Conservation (phyloP, 2,113 vertebrate genomes). For the Rhynchomys soricoides region DNA sequence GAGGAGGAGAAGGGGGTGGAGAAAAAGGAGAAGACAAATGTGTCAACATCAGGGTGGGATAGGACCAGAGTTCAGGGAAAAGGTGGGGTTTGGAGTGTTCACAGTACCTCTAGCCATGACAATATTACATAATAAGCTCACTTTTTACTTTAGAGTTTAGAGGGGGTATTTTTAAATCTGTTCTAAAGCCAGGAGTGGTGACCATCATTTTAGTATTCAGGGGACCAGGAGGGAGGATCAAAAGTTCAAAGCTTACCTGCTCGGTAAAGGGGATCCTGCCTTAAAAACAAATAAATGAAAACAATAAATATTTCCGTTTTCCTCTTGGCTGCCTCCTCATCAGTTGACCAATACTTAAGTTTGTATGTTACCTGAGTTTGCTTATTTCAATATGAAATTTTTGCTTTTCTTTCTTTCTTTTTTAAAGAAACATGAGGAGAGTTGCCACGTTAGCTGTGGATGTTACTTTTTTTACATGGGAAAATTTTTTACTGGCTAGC, state of each 20-base stretch:
- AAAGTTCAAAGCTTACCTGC: neutral
- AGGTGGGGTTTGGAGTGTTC: neutral
- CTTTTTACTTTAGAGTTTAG: neutral
- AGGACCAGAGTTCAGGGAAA: neutral
- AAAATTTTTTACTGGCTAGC: neutral
- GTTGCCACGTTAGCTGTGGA: neutral
- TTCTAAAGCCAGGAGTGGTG: neutral
- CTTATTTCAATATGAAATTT: neutral
- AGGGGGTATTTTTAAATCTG: neutral
- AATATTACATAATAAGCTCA: neutral
- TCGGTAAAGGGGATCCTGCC: neutral
- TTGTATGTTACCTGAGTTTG: neutral
- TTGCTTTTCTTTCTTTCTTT: neutral
- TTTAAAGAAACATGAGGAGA: neutral
- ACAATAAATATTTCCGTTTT: neutral
- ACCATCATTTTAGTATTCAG: neutral
- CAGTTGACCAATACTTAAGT: neutral
- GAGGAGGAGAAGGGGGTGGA: neutral
- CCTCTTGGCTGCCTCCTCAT: neutral
- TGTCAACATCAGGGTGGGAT: too few relatives aligned
- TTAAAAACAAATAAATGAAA: neutral
- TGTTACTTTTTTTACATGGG: neutral
- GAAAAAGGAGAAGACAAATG: neutral
- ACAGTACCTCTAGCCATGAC: neutral
- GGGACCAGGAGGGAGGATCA: too few relatives aligned